Conservation (phyloP, 2,797 vertebrate species). For the Tadarida brasiliensis region DNA sequence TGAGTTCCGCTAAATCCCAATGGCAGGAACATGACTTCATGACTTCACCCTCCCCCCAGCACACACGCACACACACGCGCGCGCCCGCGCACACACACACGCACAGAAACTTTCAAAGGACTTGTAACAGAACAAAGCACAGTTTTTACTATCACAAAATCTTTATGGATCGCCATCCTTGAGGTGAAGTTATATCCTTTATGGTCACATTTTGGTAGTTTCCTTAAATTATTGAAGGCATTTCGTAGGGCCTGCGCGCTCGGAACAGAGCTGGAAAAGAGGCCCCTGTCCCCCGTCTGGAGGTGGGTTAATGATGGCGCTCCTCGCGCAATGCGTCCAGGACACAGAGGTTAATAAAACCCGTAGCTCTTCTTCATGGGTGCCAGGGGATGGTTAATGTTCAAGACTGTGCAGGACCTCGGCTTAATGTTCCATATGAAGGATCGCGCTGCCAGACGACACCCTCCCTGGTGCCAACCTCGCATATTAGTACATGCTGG, state of each 20-base stretch:
- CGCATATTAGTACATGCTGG: conserved; percentile 80
- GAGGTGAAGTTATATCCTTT: conserved; percentile 87
- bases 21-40: neutral
- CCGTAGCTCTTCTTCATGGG: conserved; percentile 90
- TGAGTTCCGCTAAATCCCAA: conserved; percentile 60
- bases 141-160: conserved; percentile 82
- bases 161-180: conserved; percentile 84
- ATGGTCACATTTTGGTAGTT: conserved; percentile 88
- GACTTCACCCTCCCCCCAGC: neutral
- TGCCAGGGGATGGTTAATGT: conserved; percentile 90
- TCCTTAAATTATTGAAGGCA: conserved; percentile 89
- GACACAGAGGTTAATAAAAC: conserved; percentile 91
- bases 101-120: conserved; percentile 70
- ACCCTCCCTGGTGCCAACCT: conserved; percentile 84
- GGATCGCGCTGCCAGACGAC: conserved; percentile 86
- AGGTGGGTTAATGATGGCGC: conserved; percentile 89
- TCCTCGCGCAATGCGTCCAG: conserved; percentile 83
- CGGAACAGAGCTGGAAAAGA: conserved; percentile 84
- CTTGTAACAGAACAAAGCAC: conserved; percentile 74
- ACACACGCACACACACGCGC: neutral
- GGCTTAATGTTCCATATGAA: conserved; percentile 89
- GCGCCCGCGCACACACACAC: fast-evolving
- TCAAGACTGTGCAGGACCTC: conserved; percentile 88
- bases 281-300: conserved; percentile 85
- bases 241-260: conserved; percentile 84